Evolutionary conservation across 2,113 vertebrate genomes (phyloP).

Genomic region (Mola mola): DNA sequence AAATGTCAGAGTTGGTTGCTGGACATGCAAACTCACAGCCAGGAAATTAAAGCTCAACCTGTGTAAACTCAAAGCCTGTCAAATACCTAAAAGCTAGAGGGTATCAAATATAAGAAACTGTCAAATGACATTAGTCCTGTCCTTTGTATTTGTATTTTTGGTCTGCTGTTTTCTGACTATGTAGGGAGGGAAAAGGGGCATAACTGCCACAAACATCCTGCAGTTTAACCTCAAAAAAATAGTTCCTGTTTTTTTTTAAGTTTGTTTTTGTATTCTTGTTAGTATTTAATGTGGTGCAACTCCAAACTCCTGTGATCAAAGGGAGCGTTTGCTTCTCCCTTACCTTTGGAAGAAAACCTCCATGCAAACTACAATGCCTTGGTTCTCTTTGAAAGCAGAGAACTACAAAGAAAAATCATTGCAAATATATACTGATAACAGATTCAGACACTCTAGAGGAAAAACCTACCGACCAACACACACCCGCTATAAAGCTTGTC

Average conservation of each 20-base stretch:
- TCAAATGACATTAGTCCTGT: constrained; percentile 63
- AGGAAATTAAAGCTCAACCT: constrained; percentile 79
- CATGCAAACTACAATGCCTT: constrained; percentile 11
- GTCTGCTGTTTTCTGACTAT: constrained; percentile 40
- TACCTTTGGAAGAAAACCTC: constrained; percentile 8
- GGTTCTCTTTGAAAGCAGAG: constrained; percentile 38
- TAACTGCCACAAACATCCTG: constrained; percentile 48
- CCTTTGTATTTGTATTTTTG: constrained; percentile 52
- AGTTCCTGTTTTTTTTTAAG: constrained; percentile 3
- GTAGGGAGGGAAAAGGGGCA: constrained; percentile 33
- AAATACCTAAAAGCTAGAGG: constrained; percentile 69
- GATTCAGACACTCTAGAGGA: constrained; percentile 32
- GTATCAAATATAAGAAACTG: constrained; percentile 72
- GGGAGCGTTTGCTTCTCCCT: constrained; percentile 9
- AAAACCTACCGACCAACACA: constrained; percentile 26
- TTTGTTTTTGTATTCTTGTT: constrained; percentile 1
- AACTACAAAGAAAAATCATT: constrained; percentile 40
- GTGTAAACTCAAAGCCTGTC: constrained; percentile 70
- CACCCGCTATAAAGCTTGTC: constrained; percentile 70
- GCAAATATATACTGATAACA: constrained; percentile 43
- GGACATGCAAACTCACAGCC: constrained; percentile 54
- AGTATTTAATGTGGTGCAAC: constrained; percentile 48
- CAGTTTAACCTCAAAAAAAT: constrained; percentile 46
- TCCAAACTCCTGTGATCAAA: constrained; percentile 46
- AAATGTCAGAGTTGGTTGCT: constrained; percentile 66